Base-by-base conservation (phyloP, 2,797 vertebrate genomes). In the Sebastes glaucus region DNA sequence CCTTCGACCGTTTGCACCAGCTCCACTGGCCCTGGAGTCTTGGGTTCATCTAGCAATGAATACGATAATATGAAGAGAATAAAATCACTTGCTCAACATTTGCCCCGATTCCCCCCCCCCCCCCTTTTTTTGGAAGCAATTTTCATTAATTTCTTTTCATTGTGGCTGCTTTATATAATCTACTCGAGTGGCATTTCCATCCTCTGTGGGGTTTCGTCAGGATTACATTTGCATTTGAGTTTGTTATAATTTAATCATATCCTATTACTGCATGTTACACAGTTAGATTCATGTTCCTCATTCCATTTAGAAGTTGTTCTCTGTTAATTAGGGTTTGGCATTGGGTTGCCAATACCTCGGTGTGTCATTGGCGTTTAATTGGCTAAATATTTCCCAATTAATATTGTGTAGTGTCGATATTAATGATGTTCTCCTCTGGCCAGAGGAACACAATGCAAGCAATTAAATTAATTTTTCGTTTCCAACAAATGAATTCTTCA, bases 1-100 rank as follows among this genome's bases (percentile, higher is more conserved):
- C 95, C 95, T 0, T 93, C 88, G 38, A 98, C 95, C 0, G 96
- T 96, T 87, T 98, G 96, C 82, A 96, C 92, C 71, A 99, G 60
- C 49, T 6, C 72, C 80, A 98, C 93, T 49, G 95, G 94, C 2
- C 97, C 97, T 3, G 97, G 97, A 0, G 92, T 38, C 68, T 96
- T 96, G 0, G 98, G 97, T 87, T 95, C 84, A 46, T 96, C 97
- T 99, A 83, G 46, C 10, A 84, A 55, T 18, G 86, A 46, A 33
- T 28, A 35, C 0, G 1, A 57, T 35, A 61, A 66, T 11, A 62
- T 6, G 3, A 2, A 38, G 2, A 71, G 6, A 7, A 18, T 46
- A 20, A 7, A 46, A 46, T 46, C 42, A 46, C 42, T 46, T 61
- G 3, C 20, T 59, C 2, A 61, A 63, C 22, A 42, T 61, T 46